phyloP scores from a whole-genome alignment of 2,888 invertebrate genomes.

The Tetropium fuscum region DNA sequence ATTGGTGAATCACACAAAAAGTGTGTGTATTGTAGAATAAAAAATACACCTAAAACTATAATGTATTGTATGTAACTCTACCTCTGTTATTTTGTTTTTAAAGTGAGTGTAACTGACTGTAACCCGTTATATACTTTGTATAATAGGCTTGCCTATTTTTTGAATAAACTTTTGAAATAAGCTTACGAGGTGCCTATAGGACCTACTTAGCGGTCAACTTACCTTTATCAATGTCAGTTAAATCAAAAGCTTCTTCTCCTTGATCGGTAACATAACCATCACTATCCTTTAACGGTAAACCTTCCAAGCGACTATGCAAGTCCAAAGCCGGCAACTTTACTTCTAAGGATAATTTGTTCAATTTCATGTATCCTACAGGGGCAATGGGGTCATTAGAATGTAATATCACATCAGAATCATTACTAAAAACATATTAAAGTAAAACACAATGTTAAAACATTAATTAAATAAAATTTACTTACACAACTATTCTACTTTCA shows the following conservation, averaged over 20 bases:
- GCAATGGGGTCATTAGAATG: conserved; percentile 94
- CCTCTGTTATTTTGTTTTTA: no score
- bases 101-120: no score
- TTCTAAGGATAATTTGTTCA: conserved; percentile 85
- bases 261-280: conserved; percentile 63
- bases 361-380: conserved; percentile 93
- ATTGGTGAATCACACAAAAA: no score
- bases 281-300: conserved; percentile 61
- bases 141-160: no score
- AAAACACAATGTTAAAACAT: conserved; percentile 26
- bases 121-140: no score
- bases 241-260: conserved; percentile 58
- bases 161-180: no score
- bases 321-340: conserved; percentile 69
- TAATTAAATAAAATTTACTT: conserved; percentile 66
- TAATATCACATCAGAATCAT: conserved; percentile 86
- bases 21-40: no score
- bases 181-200: no score
- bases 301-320: conserved; percentile 56
- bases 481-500: conserved; percentile 90
- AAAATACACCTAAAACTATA: no score
- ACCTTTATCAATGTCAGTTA: conserved; percentile 50
- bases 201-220: no score
- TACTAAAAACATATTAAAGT: conserved; percentile 69
- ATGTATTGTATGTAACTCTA: no score